A percentile compares a stretch with the other conserved stretches of the same genome.
phyloP scores from a whole-genome alignment of 2,888 invertebrate species.

The Tachina lurida region DNA sequence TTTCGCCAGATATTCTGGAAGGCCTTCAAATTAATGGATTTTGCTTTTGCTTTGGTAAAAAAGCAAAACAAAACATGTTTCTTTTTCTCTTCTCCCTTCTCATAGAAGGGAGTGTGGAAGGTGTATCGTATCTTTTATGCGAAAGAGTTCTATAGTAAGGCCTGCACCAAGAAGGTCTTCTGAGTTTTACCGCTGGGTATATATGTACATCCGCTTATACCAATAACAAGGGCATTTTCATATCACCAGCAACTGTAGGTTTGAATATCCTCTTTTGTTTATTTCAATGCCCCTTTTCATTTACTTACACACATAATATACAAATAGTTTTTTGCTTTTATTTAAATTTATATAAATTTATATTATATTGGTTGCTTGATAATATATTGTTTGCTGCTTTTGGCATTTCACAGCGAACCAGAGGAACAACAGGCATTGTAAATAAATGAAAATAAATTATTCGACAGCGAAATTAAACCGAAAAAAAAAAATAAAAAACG shows the following conservation, averaged over 20 bases:
- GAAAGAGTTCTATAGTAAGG: too few species aligned
- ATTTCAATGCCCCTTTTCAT: constrained; percentile 39
- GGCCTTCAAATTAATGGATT: too few species aligned
- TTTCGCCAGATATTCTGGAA: too few species aligned
- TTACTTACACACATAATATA: constrained; percentile 29
- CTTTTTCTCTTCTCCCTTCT: too few species aligned
- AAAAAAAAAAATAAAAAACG: constrained; percentile 12
- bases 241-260: not conserved
- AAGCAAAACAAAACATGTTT: too few species aligned
- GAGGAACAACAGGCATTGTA: constrained; percentile 15
- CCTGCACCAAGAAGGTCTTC: too few species aligned
- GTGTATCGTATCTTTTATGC: too few species aligned
- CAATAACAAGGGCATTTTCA: not conserved
- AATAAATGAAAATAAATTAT: constrained; percentile 63
- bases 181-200: too few species aligned
- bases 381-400: constrained; percentile 62
- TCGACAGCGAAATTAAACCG: constrained; percentile 61
- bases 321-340: constrained; percentile 13
- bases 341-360: constrained; percentile 57
- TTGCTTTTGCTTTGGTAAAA: too few species aligned
- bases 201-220: not conserved
- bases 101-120: too few species aligned
- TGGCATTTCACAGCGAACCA: constrained; percentile 49
- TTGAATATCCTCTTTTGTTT: constrained; percentile 49
- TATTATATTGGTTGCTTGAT: constrained; percentile 61